Base-by-base conservation (phyloP, 1,140 invertebrate species). In the Apocrypta bakeri region DNA sequence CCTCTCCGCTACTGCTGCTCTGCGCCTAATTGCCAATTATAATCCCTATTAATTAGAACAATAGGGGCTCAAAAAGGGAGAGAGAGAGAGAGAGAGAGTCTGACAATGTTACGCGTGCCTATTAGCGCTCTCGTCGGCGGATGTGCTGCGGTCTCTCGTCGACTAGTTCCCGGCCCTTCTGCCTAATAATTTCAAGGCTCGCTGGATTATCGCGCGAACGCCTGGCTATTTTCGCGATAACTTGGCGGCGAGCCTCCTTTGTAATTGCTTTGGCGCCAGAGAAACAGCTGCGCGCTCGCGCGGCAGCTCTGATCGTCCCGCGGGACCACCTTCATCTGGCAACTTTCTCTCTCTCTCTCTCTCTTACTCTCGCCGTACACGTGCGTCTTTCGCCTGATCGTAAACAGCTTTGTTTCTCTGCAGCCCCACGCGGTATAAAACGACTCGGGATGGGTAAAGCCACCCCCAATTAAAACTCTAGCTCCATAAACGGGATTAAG, bases 31-130 rank as follows among this genome's bases (percentile, higher is more conserved):
- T 90, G 89, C 87, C 87, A 91, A 91, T 90, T 91, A 91, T 89
- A 89, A 90, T 90, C 87, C 86, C 87, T 88, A 90, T 91, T 91
- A 91, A 91, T 91, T 90, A 90, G 86, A 88, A 88, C 88, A 90
- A 90, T 91, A 83, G 86, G 79, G 83, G 63, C 63, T 27, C 24
- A 66, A 66, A 66, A 66, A 66, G 63, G 25, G 63, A 56, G 17
- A n/a, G 48, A 37, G 37, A 37, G 37, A 37, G 56, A 61, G 12
- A 14, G 37, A 37, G n/a, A n/a, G n/a, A n/a, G n/a, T n/a, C 33
- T 37, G 33, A 9, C 33, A 37, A 37, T 9, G 33, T 37, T 37
- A 37, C n/a, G 56, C 85, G n/a, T n/a, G 85, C 84, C 84, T 85
- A 87, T 88, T 89, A 88, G 88, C 84, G 86, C 85, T 82, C 84